Evolutionary conservation across 2,797 vertebrate species (phyloP).

Genomic region (Lepidocolaptes lacrymiger): DNA sequence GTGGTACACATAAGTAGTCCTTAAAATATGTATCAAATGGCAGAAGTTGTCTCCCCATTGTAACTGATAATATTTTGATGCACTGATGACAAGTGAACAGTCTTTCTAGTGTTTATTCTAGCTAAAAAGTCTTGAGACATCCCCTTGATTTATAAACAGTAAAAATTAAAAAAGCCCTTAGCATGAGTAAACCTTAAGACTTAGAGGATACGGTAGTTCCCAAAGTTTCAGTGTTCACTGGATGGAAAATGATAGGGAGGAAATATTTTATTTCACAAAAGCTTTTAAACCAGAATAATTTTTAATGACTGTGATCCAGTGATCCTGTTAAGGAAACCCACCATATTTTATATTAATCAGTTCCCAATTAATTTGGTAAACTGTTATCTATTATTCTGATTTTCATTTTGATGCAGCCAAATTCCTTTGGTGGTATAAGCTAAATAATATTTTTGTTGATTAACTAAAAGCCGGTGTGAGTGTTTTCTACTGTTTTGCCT

Average conservation of each 20-base stretch:
- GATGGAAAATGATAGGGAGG: not conserved
- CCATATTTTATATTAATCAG: not conserved
- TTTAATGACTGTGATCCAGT: not conserved
- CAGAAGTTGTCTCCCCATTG: not conserved
- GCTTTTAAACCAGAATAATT: not conserved
- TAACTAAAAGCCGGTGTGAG: not conserved
- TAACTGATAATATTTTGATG: not conserved
- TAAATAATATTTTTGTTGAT: not conserved
- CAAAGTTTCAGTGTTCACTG: not conserved
- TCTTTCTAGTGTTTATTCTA: not conserved
- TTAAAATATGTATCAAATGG: not conserved
- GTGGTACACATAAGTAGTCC: not conserved
- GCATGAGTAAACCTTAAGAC: not conserved
- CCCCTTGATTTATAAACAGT: not conserved
- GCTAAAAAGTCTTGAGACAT: not conserved
- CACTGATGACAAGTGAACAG: not conserved
- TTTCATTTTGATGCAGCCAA: not conserved
- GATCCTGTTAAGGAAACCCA: not conserved
- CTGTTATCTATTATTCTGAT: not conserved
- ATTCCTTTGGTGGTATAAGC: not conserved
- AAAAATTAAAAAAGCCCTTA: not conserved
- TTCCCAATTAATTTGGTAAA: not conserved
- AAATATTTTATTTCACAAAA: not conserved
- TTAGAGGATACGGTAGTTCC: not conserved
- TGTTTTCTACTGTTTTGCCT: not conserved